Evolutionary conservation across 2,888 invertebrate genomes (phyloP).

Genomic region (Scelioninae gen. 1): DNA sequence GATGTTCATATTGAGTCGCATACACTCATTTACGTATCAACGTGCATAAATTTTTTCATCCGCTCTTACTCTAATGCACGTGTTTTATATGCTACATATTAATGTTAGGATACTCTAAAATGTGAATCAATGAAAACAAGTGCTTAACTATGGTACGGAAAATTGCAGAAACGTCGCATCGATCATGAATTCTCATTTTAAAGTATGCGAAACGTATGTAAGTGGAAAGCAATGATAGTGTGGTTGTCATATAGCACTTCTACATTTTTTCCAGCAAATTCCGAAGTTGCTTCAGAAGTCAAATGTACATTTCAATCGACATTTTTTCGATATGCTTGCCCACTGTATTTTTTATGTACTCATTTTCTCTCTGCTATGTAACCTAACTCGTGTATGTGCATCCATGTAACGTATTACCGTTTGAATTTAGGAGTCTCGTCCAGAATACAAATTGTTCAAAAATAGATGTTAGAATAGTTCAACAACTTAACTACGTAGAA

Average conservation of each 20-base stretch:
- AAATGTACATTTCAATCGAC: slow-evolving; percentile 63
- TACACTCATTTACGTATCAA: slow-evolving; percentile 59
- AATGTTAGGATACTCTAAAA: slow-evolving; percentile 66
- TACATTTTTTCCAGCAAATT: slow-evolving; percentile 56
- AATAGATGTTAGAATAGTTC: slow-evolving; percentile 78
- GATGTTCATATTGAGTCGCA: slow-evolving; percentile 65
- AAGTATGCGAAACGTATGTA: slow-evolving; percentile 62
- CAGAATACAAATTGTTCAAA: slow-evolving; percentile 72
- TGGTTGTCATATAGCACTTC: slow-evolving; percentile 63
- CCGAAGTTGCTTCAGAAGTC: slow-evolving; percentile 56
- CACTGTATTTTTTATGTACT: slow-evolving; percentile 80
- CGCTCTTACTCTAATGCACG: slow-evolving; percentile 65
- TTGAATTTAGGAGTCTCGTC: slow-evolving; percentile 75
- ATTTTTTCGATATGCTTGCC: slow-evolving; percentile 77
- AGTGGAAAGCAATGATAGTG: slow-evolving; percentile 63
- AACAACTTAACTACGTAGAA: slow-evolving; percentile 74
- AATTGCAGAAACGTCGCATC: neutral
- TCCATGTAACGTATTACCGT: slow-evolving; percentile 77
- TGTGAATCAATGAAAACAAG: slow-evolving; percentile 56
- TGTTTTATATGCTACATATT: slow-evolving; percentile 63
- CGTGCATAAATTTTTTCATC: slow-evolving; percentile 66
- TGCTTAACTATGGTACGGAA: neutral
- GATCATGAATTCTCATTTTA: slow-evolving; percentile 64
- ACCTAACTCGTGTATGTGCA: slow-evolving; percentile 82
- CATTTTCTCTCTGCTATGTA: slow-evolving; percentile 81